These are phyloP conservation scores for Drosophila gaucha DNA, from an alignment of 2,888 invertebrate genomes.

Conservation along the genomic window DNA sequence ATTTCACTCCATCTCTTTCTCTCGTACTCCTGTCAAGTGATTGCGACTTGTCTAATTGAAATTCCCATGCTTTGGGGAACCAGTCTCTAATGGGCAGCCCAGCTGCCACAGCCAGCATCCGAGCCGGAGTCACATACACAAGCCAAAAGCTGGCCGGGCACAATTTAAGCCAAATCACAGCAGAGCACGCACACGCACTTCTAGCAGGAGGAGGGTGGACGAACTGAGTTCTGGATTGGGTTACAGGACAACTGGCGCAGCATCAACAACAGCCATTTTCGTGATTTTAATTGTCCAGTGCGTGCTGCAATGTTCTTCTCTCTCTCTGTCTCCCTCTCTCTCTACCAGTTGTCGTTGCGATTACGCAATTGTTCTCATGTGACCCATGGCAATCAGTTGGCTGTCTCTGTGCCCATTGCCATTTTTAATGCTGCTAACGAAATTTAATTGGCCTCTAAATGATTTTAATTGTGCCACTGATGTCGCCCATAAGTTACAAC, in stretches of 20 bases:
- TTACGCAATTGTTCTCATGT: slow-evolving; percentile 77
- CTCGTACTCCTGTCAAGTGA: background rate
- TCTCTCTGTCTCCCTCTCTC: background rate
- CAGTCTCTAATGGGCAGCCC: slow-evolving; percentile 68
- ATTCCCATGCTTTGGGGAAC: slow-evolving; percentile 67
- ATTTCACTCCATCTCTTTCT: slow-evolving; percentile 42
- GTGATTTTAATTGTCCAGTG: slow-evolving; percentile 71
- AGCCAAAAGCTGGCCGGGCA: slow-evolving; percentile 45
- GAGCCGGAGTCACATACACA: slow-evolving; percentile 11
- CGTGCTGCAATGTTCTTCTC: background rate
- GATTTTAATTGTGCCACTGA: slow-evolving; percentile 81
- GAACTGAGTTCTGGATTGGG: slow-evolving; percentile 4
- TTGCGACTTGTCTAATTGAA: slow-evolving; percentile 68
- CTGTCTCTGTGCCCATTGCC: slow-evolving; percentile 41
- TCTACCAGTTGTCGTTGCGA: slow-evolving; percentile 14
- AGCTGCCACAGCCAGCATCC: slow-evolving; percentile 52
- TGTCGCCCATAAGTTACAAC: slow-evolving; percentile 74
- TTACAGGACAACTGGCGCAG: slow-evolving; percentile 41
- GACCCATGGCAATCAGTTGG: slow-evolving; percentile 54
- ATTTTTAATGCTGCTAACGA: slow-evolving; percentile 77
- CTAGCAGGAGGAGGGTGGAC: slow-evolving; percentile 2
- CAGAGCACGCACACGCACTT: slow-evolving; percentile 71
- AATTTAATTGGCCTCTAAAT: slow-evolving; percentile 80
- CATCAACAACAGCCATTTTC: slow-evolving; percentile 73
- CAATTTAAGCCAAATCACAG: slow-evolving; percentile 74